Conservation (phyloP, 2,113 vertebrate genomes). For the Heterochromis multidens region DNA sequence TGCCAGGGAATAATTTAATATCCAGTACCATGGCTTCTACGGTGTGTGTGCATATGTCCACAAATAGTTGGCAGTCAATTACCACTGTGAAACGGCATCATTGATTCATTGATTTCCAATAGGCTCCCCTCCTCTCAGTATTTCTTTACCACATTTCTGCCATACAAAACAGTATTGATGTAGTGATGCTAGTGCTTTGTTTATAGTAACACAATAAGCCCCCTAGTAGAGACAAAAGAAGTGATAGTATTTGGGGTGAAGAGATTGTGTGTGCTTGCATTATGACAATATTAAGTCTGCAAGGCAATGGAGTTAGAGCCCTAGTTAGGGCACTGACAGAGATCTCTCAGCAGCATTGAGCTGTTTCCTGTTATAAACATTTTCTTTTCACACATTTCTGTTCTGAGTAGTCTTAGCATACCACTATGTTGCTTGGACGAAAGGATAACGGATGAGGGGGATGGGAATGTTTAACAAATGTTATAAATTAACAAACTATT, state of each 20-base stretch:
- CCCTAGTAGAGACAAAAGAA: slow-evolving; percentile 42
- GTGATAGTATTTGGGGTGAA: slow-evolving; percentile 38
- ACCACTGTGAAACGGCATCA: slow-evolving; percentile 26
- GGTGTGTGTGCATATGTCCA: not conserved
- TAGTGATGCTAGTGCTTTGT: slow-evolving; percentile 28
- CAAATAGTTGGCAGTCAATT: slow-evolving; percentile 14
- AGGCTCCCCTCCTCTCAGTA: slow-evolving; percentile 13
- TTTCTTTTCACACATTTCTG: not conserved
- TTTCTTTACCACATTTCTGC: not conserved
- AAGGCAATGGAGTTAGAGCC: not conserved
- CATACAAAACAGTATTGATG: slow-evolving; percentile 18
- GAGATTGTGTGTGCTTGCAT: slow-evolving; percentile 28
- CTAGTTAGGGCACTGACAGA: not conserved
- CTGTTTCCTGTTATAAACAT: not conserved
- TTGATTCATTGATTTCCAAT: slow-evolving; percentile 59
- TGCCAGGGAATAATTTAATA: not conserved
- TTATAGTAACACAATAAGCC: slow-evolving; percentile 50
- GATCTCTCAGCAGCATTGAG: not conserved
- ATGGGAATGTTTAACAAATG: not conserved
- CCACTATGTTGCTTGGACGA: not conserved
- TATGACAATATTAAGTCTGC: not conserved
- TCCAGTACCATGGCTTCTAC: not conserved
- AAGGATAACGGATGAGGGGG: not conserved
- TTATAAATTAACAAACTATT: too few relatives aligned
- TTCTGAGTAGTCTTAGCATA: not conserved